Conservation (phyloP, 2,113 vertebrate genomes). For the Porphyrio hochstetteri region DNA sequence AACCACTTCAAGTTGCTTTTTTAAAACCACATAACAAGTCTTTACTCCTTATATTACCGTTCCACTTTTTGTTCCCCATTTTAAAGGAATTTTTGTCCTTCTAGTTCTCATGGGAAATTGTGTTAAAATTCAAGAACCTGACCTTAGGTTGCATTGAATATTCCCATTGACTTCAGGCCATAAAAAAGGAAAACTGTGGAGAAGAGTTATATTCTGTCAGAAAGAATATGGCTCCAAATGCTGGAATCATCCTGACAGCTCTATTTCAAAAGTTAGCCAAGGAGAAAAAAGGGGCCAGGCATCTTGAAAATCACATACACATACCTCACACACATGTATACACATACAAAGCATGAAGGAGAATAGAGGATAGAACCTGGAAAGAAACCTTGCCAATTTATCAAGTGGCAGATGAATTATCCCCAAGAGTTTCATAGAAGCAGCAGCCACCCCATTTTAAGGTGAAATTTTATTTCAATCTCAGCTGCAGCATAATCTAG, state of each 20-base stretch:
- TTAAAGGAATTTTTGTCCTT: constrained; percentile 45
- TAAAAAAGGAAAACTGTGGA: constrained; percentile 60
- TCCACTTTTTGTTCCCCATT: background rate
- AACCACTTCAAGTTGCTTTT: background rate
- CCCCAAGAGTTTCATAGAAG: constrained; percentile 18
- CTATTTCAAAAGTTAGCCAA: constrained; percentile 66
- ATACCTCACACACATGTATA: constrained; percentile 43
- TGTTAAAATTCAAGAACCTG: constrained; percentile 63
- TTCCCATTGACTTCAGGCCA: constrained; percentile 56
- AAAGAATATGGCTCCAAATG: constrained; percentile 49
- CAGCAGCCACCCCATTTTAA: constrained; percentile 25
- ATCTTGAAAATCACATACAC: constrained; percentile 48
- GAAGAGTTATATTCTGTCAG: constrained; percentile 65
- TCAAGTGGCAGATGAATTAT: constrained; percentile 46
- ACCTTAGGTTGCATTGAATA: constrained; percentile 58
- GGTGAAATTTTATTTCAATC: constrained; percentile 50
- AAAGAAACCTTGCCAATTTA: constrained; percentile 26
- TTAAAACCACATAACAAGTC: constrained; percentile 21
- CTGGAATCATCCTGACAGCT: constrained; percentile 67
- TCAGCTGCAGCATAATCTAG: constrained; percentile 27
- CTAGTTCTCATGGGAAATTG: constrained; percentile 44
- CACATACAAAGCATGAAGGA: constrained; percentile 34
- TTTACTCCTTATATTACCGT: background rate
- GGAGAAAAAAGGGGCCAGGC: constrained; percentile 63
- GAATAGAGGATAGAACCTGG: constrained; percentile 17